Evolutionary conservation across 2,113 vertebrate species (phyloP).

Genomic region (Tyto alba): DNA sequence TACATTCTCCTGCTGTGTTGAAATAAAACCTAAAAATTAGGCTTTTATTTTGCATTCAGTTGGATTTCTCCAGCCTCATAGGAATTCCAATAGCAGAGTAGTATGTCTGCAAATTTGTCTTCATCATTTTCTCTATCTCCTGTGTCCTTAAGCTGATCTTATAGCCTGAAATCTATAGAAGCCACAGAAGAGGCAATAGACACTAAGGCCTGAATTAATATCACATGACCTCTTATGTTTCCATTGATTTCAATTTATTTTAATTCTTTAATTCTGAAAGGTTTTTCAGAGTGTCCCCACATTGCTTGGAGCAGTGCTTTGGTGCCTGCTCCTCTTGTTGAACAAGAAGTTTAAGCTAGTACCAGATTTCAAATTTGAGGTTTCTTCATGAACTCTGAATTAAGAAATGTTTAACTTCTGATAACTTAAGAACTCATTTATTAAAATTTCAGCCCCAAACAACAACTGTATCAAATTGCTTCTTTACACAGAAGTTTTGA

Average conservation of each 20-base stretch:
- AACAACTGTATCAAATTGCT: not conserved
- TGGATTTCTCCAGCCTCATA: not conserved
- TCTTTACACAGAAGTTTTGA: not conserved
- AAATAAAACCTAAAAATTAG: not conserved
- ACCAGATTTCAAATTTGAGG: not conserved
- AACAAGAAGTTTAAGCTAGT: not conserved
- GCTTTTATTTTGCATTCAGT: not conserved
- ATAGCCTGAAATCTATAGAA: not conserved
- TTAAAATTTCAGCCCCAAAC: not conserved
- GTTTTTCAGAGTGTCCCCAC: not conserved
- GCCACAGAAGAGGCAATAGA: not conserved
- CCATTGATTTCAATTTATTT: not conserved
- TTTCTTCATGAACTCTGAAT: not conserved
- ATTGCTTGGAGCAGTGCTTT: accelerated
- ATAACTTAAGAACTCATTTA: not conserved
- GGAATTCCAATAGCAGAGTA: not conserved
- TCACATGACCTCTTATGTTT: not conserved
- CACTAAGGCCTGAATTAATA: not conserved
- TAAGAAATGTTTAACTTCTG: not conserved
- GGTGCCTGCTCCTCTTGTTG: not conserved
- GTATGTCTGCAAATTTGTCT: not conserved
- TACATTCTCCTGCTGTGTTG: not conserved
- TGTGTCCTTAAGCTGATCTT: not conserved
- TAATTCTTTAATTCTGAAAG: not conserved
- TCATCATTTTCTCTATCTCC: not conserved